phyloP scores from a whole-genome alignment of 1,140 invertebrate species.

The Lepidurus couesii region DNA sequence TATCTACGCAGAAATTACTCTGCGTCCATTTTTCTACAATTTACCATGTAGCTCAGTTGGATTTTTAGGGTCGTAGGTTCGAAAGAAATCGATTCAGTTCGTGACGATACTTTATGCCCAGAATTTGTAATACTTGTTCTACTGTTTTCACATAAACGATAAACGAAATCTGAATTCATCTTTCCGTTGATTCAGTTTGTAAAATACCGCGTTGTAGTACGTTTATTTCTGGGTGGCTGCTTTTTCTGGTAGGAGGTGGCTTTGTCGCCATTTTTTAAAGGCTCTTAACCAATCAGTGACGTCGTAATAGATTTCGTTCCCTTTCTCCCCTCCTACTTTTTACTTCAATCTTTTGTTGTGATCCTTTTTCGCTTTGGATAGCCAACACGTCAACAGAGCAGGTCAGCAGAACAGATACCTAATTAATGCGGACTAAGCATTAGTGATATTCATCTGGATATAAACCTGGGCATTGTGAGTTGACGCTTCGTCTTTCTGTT shows the following conservation, averaged over 20 bases:
- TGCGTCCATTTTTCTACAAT: constrained; percentile 3
- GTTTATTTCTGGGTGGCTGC: too few species aligned
- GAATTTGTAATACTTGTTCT: neutral
- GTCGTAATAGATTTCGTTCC: too few species aligned
- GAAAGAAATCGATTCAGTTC: neutral
- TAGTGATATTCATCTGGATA: neutral
- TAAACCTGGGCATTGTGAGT: neutral
- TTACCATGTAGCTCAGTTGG: neutral
- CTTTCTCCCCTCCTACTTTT: neutral
- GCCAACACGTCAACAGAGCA: neutral
- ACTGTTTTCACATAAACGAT: neutral
- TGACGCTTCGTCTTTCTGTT: too few species aligned
- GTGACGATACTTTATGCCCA: neutral
- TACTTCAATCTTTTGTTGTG: neutral
- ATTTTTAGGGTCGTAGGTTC: neutral
- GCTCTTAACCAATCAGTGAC: too few species aligned
- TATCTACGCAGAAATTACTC: neutral
- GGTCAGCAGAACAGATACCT: neutral
- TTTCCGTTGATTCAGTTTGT: neutral
- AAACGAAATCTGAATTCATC: neutral
- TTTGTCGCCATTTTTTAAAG: too few species aligned
- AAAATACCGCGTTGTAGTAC: neutral
- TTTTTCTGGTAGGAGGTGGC: too few species aligned
- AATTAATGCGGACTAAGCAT: neutral
- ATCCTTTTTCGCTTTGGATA: neutral